Percentiles rank a stretch among this genome's conserved stretches.
These are phyloP conservation scores for Clarias pachynema DNA, from an alignment of 2,797 vertebrate genomes.

Conservation along the genomic window DNA sequence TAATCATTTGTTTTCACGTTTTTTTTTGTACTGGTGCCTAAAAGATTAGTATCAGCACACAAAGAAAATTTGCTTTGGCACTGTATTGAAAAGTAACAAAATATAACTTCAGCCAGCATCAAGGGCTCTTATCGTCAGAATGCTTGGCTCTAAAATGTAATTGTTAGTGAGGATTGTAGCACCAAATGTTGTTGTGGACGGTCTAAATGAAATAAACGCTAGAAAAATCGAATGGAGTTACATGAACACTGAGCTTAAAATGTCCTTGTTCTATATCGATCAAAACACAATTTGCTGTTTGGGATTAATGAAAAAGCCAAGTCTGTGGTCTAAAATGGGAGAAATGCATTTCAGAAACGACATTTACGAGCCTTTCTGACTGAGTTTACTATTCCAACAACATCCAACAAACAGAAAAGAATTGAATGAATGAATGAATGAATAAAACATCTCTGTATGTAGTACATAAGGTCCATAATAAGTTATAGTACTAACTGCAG, in stretches of 20 bases:
- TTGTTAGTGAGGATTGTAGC: background rate
- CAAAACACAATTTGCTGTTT: constrained; percentile 5
- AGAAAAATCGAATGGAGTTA: background rate
- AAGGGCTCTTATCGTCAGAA: background rate
- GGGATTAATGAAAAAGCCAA: background rate
- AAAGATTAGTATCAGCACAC: background rate
- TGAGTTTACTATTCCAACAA: background rate
- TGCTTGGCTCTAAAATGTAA: constrained; percentile 3
- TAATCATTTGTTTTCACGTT: too few relatives aligned
- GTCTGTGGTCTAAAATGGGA: background rate
- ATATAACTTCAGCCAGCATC: background rate
- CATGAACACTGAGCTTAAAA: constrained; percentile 4
- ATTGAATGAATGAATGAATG: background rate
- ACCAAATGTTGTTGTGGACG: background rate
- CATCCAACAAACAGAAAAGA: background rate
- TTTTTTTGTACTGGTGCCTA: background rate
- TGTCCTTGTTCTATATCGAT: constrained; percentile 5
- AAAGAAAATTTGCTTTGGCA: background rate
- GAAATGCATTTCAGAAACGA: background rate
- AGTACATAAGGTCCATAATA: background rate
- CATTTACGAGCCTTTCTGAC: background rate
- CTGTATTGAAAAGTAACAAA: background rate
- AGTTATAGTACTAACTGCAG: background rate
- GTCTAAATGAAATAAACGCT: background rate
- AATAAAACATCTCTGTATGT: background rate